A percentile compares a stretch with the other conserved stretches of the same genome.
These are phyloP conservation scores for Diplodus sargus DNA, from an alignment of 2,797 vertebrate species.

Conservation along the genomic window DNA sequence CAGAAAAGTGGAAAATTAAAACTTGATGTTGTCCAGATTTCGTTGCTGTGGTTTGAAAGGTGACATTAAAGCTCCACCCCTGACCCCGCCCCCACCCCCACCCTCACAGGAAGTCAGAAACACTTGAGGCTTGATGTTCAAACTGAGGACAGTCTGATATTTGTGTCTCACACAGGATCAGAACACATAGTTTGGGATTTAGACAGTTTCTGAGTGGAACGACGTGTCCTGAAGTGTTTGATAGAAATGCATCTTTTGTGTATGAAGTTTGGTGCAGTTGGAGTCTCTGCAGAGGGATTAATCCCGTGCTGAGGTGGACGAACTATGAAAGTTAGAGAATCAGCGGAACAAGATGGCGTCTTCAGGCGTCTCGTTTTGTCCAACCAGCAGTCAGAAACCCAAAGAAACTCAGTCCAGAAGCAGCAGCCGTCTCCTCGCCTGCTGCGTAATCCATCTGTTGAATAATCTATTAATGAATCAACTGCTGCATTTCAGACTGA, in stretches of 20 bases:
- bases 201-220: neutral
- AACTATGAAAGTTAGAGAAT: no score
- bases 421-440: no score
- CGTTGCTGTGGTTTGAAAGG: constrained; percentile 6
- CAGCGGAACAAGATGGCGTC: no score
- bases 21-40: constrained; percentile 1
- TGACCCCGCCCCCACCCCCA: no score
- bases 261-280: neutral
- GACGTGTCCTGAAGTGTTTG: neutral
- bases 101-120: neutral
- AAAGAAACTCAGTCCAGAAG: no score
- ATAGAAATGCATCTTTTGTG: neutral
- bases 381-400: no score
- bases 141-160: neutral
- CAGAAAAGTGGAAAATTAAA: neutral
- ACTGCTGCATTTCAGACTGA: no score
- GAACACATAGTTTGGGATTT: neutral
- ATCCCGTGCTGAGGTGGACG: no score
- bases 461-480: no score
- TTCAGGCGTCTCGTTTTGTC: no score
- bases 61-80: neutral
- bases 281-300: neutral
- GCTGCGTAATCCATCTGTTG: no score
- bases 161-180: neutral
- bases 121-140: neutral